Base-by-base conservation (phyloP, 2,113 vertebrate species). In the Campylomormyrus tamandua region DNA sequence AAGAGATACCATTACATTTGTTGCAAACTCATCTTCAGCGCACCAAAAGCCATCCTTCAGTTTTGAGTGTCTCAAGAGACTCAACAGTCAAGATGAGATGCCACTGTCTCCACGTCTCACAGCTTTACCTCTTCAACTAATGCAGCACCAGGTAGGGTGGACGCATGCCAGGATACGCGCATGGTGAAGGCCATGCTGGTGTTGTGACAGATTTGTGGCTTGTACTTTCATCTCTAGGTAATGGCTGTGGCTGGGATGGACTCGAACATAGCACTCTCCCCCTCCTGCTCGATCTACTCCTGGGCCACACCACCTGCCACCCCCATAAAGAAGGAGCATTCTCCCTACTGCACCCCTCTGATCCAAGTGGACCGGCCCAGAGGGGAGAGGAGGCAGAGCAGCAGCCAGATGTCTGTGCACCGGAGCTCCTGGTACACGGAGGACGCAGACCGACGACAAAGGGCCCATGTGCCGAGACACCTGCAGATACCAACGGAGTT, bases 371-470 rank as follows among this genome's bases (percentile, higher is more conserved):
- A 99, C 70, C 95, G 95, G 87, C 94, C 96, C 0, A 96, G 97
- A 90, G 96, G 97, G 90, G 97, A 97, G 91, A 96, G 98, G 83
- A 93, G 95, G 62, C n/a, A 27, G 92, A 92, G 92, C 39, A 96
- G 97, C 74, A 98, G 97, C 94, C 96, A 97, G 84, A 97, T 97
- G 0, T 98, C 97, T 45, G 90, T 98, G 92, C 96, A 97, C 11
- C 97, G 97, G 93, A 99, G 98, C 94, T 99, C 98, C 0, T 99
- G 98, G 98, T 99, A 99, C 95, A 99, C 98, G 0, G 98, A 99
- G 0, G 97, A 99, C 90, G 96, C 96, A 0, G 97, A 98, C 85
- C 96, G 97, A 92, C 97, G 97, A 91, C 98, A 98, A 95, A 95
- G 96, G 94, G 97, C 94, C 5, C 98, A 97, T 94, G 98, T 97